Conservation (phyloP, 53 echinoderm and acorn worm genomes). For the Holothuria scabra region DNA sequence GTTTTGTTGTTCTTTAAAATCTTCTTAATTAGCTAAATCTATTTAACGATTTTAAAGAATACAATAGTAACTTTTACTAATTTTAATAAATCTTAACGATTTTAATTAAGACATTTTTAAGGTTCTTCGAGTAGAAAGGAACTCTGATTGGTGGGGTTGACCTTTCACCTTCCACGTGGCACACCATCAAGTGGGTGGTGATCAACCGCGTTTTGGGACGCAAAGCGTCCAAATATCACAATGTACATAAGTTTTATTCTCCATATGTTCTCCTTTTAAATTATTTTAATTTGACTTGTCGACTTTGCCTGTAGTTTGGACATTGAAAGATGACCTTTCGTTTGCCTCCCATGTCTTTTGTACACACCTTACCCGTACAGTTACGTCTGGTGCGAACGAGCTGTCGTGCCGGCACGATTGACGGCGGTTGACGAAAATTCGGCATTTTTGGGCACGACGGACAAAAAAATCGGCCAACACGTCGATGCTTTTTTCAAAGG, state of each 20-base stretch:
- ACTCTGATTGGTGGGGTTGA: neutral
- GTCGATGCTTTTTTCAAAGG: conserved; percentile 28
- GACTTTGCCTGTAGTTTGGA: conserved; percentile 8
- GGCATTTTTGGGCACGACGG: conserved; percentile 47
- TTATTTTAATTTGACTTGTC: conserved; percentile 10
- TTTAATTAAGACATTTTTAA: no score
- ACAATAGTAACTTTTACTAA: no score
- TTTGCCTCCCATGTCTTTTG: neutral
- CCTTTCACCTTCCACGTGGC: conserved; percentile 49
- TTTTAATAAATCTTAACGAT: no score
- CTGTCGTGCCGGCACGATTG: conserved; percentile 24
- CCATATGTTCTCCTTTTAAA: no score
- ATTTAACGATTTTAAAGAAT: no score
- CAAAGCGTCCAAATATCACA: conserved; percentile 33
- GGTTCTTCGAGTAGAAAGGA: no score
- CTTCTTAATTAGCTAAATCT: no score
- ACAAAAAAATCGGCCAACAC: conserved; percentile 36
- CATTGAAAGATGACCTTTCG: conserved; percentile 32
- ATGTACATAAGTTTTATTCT: no score
- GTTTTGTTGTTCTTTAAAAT: no score
- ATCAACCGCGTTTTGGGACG: conserved; percentile 2
- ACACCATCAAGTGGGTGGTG: conserved; percentile 11
- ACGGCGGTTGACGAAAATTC: conserved; percentile 46
- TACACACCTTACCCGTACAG: neutral
- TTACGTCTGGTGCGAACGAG: neutral